Percentiles rank a stretch among this genome's conserved stretches.
phyloP scores from a whole-genome alignment of 1,140 invertebrate genomes.

The Trachelipus rathkii region DNA sequence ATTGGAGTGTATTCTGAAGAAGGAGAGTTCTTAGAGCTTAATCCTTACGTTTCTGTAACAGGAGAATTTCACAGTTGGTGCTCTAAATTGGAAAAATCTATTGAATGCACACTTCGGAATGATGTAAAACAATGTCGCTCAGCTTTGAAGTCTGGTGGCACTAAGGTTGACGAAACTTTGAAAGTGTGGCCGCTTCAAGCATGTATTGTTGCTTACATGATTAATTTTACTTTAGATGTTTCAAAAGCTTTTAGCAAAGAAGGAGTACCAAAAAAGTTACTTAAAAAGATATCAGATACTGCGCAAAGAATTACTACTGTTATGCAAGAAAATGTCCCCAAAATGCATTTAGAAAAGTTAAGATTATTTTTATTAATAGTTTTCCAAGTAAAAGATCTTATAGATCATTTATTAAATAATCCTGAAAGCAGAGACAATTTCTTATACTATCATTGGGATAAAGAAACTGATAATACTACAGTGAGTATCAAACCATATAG shows the following conservation, averaged over 20 bases:
- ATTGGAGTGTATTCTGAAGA: neutral
- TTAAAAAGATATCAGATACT: neutral
- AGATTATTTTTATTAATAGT: neutral
- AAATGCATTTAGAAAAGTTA: neutral
- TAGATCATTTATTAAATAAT: neutral
- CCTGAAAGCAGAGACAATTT: neutral
- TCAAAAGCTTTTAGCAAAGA: neutral
- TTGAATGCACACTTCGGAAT: neutral
- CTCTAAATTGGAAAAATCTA: neutral
- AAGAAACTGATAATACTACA: neutral
- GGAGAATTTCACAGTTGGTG: neutral
- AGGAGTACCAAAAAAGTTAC: neutral
- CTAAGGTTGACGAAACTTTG: neutral
- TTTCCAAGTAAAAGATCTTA: neutral
- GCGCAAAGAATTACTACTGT: neutral
- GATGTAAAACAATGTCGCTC: neutral
- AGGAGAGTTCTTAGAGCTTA: neutral
- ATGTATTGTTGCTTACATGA: neutral
- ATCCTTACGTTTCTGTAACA: neutral
- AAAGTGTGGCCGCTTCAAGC: neutral
- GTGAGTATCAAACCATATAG: neutral
- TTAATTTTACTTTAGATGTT: neutral
- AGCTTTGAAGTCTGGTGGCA: neutral
- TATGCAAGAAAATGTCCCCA: neutral
- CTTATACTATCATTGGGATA: neutral